These are phyloP conservation scores for mouse (Mus musculus) DNA, from an alignment of 2,113 vertebrate genomes.

Conservation along the genomic window DNA sequence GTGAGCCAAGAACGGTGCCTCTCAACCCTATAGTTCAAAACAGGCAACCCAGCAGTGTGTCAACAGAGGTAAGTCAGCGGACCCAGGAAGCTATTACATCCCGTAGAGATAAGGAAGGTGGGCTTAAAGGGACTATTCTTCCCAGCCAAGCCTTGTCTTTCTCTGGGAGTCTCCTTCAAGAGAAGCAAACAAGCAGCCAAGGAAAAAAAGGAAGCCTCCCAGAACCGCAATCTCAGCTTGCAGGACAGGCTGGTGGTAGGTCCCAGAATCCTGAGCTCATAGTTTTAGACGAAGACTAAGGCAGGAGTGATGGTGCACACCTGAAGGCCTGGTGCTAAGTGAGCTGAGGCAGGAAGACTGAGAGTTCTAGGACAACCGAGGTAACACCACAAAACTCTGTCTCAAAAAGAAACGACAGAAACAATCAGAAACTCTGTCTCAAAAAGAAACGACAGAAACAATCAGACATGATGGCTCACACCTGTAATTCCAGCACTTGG, in stretches of 20 bases:
- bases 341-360: background rate
- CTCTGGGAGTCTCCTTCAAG: background rate
- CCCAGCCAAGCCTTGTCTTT: background rate
- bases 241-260: background rate
- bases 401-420: background rate
- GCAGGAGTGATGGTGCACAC: background rate
- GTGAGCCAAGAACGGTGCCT: conserved; percentile 34
- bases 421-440: background rate
- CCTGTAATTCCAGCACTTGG: background rate
- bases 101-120: background rate
- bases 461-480: background rate
- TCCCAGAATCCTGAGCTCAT: background rate
- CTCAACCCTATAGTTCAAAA: conserved; percentile 8
- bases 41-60: conserved; percentile 20
- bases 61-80: conserved; percentile 2
- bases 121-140: conserved; percentile 36
- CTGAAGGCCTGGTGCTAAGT: background rate
- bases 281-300: background rate
- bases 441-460: background rate
- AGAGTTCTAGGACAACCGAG: background rate
- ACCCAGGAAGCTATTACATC: conserved; percentile 9
- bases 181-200: background rate
- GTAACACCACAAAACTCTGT: background rate
- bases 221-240: accelerated
- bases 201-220: background rate